Conservation (phyloP, 2,888 invertebrate species). For the Chloromyia formosa region DNA sequence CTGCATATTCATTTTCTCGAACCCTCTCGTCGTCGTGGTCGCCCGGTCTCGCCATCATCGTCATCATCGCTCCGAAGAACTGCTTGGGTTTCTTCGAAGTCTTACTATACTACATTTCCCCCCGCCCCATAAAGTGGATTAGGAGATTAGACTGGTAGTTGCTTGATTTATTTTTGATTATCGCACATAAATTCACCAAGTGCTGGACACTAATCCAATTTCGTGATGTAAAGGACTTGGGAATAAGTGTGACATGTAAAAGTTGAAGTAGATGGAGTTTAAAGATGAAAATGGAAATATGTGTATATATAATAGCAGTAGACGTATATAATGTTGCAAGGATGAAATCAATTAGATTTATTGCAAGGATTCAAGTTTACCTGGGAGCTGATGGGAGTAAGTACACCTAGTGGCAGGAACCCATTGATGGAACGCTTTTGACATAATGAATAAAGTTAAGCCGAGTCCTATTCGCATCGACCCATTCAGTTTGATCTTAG, state of each 20-base stretch:
- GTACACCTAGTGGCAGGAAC: no score
- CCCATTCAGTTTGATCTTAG: no score
- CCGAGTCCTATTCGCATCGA: no score
- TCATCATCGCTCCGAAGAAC: neutral
- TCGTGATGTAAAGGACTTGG: conserved; percentile 29
- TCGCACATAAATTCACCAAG: conserved; percentile 41
- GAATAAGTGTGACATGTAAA: conserved; percentile 27
- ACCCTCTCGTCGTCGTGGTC: neutral
- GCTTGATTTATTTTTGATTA: conserved; percentile 41
- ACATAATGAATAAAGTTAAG: no score
- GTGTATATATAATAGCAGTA: no score
- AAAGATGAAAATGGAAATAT: no score
- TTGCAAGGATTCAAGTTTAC: no score
- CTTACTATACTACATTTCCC: neutral
- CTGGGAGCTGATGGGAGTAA: no score
- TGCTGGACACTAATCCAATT: conserved; percentile 41
- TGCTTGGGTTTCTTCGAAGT: neutral
- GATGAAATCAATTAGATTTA: no score
- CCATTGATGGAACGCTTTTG: no score
- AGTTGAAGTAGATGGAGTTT: conserved; percentile 9
- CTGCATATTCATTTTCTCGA: conserved; percentile 20
- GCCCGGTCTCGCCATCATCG: neutral
- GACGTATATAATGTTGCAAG: no score
- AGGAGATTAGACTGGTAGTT: conserved; percentile 37
- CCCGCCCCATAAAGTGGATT: conserved; percentile 31